phyloP scores from a whole-genome alignment of 2,888 invertebrate species.

The Parnassius orleans region DNA sequence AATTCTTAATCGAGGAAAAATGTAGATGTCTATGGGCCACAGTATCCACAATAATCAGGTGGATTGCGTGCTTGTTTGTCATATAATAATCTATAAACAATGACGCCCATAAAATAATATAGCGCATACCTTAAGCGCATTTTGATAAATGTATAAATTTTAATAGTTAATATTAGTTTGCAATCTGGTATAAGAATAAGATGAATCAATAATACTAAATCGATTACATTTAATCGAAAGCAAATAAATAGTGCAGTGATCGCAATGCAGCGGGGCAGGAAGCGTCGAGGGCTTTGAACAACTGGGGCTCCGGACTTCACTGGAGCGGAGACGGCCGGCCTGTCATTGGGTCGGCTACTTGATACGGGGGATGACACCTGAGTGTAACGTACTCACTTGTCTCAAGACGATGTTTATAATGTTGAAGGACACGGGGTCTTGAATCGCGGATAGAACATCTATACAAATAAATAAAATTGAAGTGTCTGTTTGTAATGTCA shows the following conservation, averaged over 20 bases:
- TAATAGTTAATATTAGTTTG: background rate
- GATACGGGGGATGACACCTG: slow-evolving; percentile 21
- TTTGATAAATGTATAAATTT: no score
- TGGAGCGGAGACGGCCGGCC: slow-evolving; percentile 37
- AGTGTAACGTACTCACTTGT: slow-evolving; percentile 21
- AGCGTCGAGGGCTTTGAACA: slow-evolving; percentile 37
- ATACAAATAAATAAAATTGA: no score
- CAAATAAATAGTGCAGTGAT: slow-evolving; percentile 29
- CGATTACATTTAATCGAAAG: slow-evolving; percentile 16
- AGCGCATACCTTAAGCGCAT: no score
- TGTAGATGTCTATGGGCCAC: no score
- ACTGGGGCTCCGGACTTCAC: slow-evolving; percentile 40
- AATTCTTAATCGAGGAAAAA: no score
- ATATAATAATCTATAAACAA: no score
- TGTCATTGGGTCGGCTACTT: slow-evolving; percentile 21
- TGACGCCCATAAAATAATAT: no score
- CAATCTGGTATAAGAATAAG: background rate
- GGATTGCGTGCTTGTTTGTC: no score
- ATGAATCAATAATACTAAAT: background rate
- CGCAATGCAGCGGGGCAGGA: slow-evolving; percentile 39
- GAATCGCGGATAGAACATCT: background rate
- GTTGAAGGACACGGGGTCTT: slow-evolving; percentile 11
- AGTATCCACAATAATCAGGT: no score
- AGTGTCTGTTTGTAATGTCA: no score
- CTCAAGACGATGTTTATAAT: slow-evolving; percentile 11